Evolutionary conservation across 2,797 vertebrate species (phyloP).

Genomic region (Aeoliscus strigatus): DNA sequence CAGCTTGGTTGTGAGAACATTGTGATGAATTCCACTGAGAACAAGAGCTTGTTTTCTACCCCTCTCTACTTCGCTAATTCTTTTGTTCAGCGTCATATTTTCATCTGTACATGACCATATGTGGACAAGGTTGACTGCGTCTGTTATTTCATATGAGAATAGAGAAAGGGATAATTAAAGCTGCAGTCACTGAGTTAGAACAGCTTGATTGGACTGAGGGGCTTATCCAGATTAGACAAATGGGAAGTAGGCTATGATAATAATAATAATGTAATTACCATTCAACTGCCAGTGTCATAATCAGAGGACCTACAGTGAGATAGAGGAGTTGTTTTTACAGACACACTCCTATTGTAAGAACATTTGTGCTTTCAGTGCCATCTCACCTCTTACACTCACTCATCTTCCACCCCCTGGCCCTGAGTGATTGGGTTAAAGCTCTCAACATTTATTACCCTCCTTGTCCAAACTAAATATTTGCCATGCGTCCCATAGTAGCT

Average conservation of each 20-base stretch:
- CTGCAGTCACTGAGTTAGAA: constrained; percentile 50
- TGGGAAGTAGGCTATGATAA: constrained; percentile 49
- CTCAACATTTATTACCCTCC: constrained; percentile 72
- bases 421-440: constrained; percentile 53
- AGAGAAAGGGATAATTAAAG: constrained; percentile 41
- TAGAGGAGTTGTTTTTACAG: constrained; percentile 18
- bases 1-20: not conserved
- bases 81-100: constrained; percentile 22
- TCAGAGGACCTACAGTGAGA: constrained; percentile 14
- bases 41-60: constrained; percentile 8
- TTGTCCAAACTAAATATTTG: constrained; percentile 80
- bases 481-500: constrained; percentile 70
- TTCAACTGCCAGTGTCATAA: constrained; percentile 33
- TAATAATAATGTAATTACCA: too few relatives aligned
- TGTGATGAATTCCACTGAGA: constrained; percentile 3
- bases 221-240: constrained; percentile 56
- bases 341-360: constrained; percentile 12
- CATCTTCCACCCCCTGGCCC: constrained; percentile 23
- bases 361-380: constrained; percentile 7
- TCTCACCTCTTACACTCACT: constrained; percentile 12
- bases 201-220: constrained; percentile 42
- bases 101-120: constrained; percentile 15
- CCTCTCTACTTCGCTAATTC: constrained; percentile 9
- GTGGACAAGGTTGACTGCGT: constrained; percentile 33
- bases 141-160: constrained; percentile 32